phyloP scores from a whole-genome alignment of 2,797 vertebrate species.

The Halcyon smyrnensis region DNA sequence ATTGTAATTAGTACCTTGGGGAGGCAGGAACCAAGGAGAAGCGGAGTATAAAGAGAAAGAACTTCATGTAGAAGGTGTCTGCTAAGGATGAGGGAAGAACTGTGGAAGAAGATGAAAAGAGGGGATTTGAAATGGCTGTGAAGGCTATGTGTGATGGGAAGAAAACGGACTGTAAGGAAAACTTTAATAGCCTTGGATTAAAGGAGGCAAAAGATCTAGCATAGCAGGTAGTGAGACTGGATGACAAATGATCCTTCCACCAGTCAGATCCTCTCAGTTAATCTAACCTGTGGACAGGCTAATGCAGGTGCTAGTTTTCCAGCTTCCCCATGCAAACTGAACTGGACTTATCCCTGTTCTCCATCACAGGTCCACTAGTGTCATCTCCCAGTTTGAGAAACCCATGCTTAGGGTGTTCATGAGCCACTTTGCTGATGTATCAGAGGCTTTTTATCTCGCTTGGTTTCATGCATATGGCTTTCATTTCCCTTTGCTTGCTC shows the following conservation, averaged over 20 bases:
- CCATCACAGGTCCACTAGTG: neutral
- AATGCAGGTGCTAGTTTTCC: neutral
- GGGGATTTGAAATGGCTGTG: neutral
- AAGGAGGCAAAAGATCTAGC: neutral
- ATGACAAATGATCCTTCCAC: neutral
- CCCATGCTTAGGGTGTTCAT: neutral
- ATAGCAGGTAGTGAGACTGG: neutral
- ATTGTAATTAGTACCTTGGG: slow-evolving; percentile 38
- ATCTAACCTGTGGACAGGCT: neutral
- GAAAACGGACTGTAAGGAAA: neutral
- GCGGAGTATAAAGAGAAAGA: neutral
- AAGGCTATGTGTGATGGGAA: neutral
- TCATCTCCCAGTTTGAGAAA: neutral
- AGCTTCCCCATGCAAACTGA: neutral
- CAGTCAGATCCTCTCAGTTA: neutral
- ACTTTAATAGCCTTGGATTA: neutral
- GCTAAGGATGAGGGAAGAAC: neutral
- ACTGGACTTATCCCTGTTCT: neutral
- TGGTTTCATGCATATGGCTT: neutral
- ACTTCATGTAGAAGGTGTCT: neutral
- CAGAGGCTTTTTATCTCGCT: neutral
- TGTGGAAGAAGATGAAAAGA: neutral
- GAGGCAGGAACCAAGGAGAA: neutral
- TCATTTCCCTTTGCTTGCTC: neutral
- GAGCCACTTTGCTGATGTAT: neutral